Conservation (phyloP, 2,888 invertebrate genomes). For the Mayetiola destructor region DNA sequence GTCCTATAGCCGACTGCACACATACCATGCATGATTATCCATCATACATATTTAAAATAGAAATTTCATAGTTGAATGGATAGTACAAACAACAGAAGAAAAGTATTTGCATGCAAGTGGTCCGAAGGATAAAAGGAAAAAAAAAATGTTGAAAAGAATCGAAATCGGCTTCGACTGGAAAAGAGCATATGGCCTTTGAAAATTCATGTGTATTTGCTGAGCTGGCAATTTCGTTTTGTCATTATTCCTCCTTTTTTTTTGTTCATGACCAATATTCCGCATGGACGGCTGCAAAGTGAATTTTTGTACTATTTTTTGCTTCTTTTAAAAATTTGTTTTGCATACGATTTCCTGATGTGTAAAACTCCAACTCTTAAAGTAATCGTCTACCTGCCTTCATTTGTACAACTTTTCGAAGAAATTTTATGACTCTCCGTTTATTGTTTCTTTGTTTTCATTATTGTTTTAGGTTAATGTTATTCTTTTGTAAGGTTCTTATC, state of each 20-base stretch:
- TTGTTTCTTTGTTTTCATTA: too few species aligned
- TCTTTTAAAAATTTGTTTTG: not conserved
- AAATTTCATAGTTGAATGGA: conserved; percentile 14
- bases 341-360: not conserved
- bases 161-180: too few species aligned
- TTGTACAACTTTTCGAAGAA: too few species aligned
- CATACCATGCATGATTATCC: conserved; percentile 2
- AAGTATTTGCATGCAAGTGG: conserved; percentile 7
- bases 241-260: not conserved
- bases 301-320: conserved; percentile 9
- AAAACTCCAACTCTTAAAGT: too few species aligned
- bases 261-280: not conserved
- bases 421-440: too few species aligned
- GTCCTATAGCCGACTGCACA: too few species aligned
- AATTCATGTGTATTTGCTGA: too few species aligned
- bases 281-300: conserved; percentile 13
- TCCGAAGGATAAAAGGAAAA: not conserved
- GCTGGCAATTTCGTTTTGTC: not conserved
- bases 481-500: too few species aligned
- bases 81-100: not conserved
- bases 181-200: too few species aligned
- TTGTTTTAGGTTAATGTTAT: too few species aligned
- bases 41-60: conserved; percentile 6
- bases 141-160: too few species aligned
- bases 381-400: too few species aligned